Percentiles rank a stretch among this genome's conserved stretches.
Conservation (phyloP, 2,888 invertebrate species). For the Galerucella pusilla region DNA sequence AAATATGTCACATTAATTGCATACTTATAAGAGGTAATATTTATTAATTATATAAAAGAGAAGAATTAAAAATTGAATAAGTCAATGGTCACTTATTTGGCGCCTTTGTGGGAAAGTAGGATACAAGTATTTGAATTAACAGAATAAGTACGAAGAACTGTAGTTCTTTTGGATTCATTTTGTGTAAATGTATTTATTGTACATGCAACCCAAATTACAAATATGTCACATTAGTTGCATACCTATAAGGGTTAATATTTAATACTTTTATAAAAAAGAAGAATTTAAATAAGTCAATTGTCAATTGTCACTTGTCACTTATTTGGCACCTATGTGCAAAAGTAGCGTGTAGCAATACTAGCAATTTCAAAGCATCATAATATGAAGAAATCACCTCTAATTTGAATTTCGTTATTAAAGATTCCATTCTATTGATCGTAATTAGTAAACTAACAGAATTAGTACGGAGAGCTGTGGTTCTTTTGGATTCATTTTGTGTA, state of each 20-base stretch:
- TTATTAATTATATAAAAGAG: neutral
- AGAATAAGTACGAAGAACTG: too few species aligned
- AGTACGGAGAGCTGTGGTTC: neutral
- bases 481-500: slow-evolving; percentile 12
- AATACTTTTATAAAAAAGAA: neutral
- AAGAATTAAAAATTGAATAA: neutral
- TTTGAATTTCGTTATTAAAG: too few species aligned
- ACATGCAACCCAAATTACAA: neutral
- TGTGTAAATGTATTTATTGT: too few species aligned
- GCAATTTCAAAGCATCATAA: neutral
- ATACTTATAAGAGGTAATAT: too few species aligned
- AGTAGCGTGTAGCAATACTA: neutral
- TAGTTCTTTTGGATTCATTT: too few species aligned
- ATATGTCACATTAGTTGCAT: neutral
- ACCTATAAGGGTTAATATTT: too few species aligned
- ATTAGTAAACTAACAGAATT: neutral
- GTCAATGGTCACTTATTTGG: neutral
- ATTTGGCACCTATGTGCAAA: neutral
- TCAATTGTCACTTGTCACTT: neutral
- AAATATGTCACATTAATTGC: neutral
- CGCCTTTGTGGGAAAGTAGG: neutral
- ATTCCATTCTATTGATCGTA: neutral
- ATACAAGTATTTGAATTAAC: too few species aligned
- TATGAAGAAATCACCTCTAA: too few species aligned
- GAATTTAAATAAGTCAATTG: neutral